Percentiles rank a stretch among this genome's conserved stretches.
Conservation (phyloP, 2,888 invertebrate genomes). For the Mongoloraphidia duomilia region DNA sequence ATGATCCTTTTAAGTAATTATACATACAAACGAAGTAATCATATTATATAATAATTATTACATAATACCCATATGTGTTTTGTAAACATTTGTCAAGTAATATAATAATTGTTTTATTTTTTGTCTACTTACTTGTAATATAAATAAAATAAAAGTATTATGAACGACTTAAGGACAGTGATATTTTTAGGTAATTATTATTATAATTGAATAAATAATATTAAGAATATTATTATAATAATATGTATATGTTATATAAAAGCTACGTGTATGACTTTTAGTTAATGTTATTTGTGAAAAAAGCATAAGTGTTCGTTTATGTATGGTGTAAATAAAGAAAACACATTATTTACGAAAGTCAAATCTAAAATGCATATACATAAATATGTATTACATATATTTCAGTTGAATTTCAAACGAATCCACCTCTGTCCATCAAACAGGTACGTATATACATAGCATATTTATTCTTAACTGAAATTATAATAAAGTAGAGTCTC, state of each 20-base stretch:
- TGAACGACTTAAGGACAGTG: constrained; percentile 7
- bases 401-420: constrained; percentile 3
- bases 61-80: constrained; percentile 11
- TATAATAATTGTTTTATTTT: constrained; percentile 6
- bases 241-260: constrained; percentile 5
- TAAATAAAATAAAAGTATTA: constrained; percentile 1
- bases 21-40: constrained; percentile 25
- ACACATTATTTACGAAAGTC: constrained; percentile 4
- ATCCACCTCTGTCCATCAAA: not conserved
- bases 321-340: constrained; percentile 5
- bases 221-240: constrained; percentile 2
- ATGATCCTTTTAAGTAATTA: not conserved
- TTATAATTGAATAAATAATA: constrained; percentile 2
- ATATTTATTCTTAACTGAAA: too few relatives aligned
- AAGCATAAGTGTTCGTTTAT: constrained; percentile 2
- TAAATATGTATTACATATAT: constrained; percentile 4
- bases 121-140: constrained; percentile 2
- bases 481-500: too few relatives aligned
- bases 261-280: constrained; percentile 5
- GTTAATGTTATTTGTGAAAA: constrained; percentile 3
- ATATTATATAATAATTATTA: constrained; percentile 10
- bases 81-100: constrained; percentile 12
- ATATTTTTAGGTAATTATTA: constrained; percentile 8
- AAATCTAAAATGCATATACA: constrained; percentile 3
- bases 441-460: too few relatives aligned